These are phyloP conservation scores for Aeoliscus strigatus DNA, from an alignment of 2,797 vertebrate genomes.

Conservation along the genomic window DNA sequence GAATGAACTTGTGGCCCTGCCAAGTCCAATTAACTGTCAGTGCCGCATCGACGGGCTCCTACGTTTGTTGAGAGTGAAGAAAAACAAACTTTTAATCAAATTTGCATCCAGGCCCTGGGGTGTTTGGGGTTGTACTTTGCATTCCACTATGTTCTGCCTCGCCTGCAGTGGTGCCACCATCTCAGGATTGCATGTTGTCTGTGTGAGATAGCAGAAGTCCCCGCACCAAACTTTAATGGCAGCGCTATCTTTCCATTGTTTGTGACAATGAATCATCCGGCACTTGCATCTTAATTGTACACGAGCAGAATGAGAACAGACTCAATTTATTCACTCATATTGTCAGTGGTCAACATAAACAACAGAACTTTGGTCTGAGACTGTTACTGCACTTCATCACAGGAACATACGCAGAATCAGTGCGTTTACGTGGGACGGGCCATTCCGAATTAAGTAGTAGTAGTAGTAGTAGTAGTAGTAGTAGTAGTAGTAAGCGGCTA, in stretches of 20 bases:
- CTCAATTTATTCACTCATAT: conserved; percentile 21
- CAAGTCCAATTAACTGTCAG: conserved; percentile 93
- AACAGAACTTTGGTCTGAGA: conserved; percentile 16
- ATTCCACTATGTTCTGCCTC: conserved; percentile 67
- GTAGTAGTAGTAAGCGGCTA: no score
- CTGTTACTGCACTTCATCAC: conserved; percentile 19
- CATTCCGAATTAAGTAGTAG: no score
- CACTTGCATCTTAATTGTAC: conserved; percentile 16
- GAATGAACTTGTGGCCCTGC: conserved; percentile 93
- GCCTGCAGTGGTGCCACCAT: conserved; percentile 58
- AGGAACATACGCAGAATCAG: conserved; percentile 14
- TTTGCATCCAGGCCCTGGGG: conserved; percentile 75
- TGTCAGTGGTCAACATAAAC: conserved; percentile 22
- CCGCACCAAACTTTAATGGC: conserved; percentile 34
- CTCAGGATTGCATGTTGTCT: conserved; percentile 62
- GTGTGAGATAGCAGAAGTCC: conserved; percentile 42
- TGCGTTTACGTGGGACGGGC: no score
- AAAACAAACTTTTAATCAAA: conserved; percentile 87
- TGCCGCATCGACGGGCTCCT: conserved; percentile 81
- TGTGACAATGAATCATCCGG: conserved; percentile 36
- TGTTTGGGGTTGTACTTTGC: conserved; percentile 77
- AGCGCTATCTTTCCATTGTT: conserved; percentile 24
- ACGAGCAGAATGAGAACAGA: conserved; percentile 24
- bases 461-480: no score
- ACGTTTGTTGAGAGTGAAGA: conserved; percentile 79